phyloP scores from a whole-genome alignment of 2,888 invertebrate genomes.

The Ophion ellenae region DNA sequence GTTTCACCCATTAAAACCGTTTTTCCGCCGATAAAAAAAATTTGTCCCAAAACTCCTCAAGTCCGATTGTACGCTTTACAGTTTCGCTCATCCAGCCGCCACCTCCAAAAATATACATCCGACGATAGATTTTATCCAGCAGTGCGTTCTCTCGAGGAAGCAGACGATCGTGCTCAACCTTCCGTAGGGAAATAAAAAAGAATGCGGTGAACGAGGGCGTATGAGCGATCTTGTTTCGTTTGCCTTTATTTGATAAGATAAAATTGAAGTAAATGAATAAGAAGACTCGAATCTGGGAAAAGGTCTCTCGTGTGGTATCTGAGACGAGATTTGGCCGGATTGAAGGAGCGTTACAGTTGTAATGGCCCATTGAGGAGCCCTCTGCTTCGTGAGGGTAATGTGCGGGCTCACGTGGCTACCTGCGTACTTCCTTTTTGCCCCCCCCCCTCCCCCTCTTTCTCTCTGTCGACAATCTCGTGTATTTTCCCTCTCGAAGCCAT shows the following conservation, averaged over 20 bases:
- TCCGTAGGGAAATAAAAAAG: too few relatives aligned
- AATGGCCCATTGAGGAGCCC: slow-evolving; percentile 16
- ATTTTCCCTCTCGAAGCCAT: slow-evolving; percentile 67
- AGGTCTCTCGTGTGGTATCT: slow-evolving; percentile 18
- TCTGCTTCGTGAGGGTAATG: slow-evolving; percentile 1
- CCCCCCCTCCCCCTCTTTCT: not conserved
- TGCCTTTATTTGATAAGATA: not conserved
- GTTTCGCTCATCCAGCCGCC: too few relatives aligned
- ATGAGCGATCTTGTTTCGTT: too few relatives aligned
- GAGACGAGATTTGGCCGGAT: slow-evolving; percentile 13
- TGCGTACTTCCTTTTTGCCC: slow-evolving; percentile 3
- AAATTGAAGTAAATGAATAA: not conserved
- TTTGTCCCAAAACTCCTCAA: too few relatives aligned
- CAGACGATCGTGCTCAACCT: too few relatives aligned
- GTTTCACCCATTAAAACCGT: too few relatives aligned
- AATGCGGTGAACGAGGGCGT: too few relatives aligned
- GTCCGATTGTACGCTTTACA: too few relatives aligned
- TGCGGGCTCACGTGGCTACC: slow-evolving; percentile 33
- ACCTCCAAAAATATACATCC: too few relatives aligned
- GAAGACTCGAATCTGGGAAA: not conserved
- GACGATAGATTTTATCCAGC: too few relatives aligned
- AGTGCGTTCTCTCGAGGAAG: too few relatives aligned
- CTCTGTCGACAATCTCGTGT: slow-evolving; percentile 20
- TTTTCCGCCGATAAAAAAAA: too few relatives aligned
- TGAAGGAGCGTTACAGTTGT: slow-evolving; percentile 48